phyloP scores from a whole-genome alignment of 2,888 invertebrate genomes.

The Epinotia brunnichana region DNA sequence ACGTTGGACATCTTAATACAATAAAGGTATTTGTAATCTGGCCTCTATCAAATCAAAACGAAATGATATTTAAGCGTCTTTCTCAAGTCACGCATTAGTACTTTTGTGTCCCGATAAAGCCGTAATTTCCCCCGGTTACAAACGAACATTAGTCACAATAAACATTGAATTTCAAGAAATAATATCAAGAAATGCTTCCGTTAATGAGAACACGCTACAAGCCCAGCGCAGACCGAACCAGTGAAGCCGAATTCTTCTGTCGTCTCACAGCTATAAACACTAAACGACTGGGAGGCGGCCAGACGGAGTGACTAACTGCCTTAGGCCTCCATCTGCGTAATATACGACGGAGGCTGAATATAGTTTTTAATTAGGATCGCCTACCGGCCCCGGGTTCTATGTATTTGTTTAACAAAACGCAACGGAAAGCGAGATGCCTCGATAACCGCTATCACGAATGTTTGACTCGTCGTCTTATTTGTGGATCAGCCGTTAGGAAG shows the following conservation, averaged over 20 bases:
- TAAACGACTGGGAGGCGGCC: conserved; percentile 73
- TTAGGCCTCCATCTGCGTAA: conserved; percentile 69
- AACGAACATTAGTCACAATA: neutral
- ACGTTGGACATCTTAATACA: neutral
- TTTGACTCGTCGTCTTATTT: conserved; percentile 69
- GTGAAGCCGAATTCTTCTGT: conserved; percentile 54
- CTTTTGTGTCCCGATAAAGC: neutral
- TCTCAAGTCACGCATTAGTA: neutral
- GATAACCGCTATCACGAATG: conserved; percentile 71
- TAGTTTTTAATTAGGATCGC: conserved; percentile 80
- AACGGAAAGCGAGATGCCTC: conserved; percentile 68
- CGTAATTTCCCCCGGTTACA: neutral
- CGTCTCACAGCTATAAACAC: conserved; percentile 61
- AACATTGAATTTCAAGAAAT: conserved; percentile 13
- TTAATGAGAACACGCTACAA: conserved; percentile 36
- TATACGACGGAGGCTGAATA: conserved; percentile 72
- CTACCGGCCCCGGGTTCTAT: conserved; percentile 71
- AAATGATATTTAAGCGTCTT: neutral
- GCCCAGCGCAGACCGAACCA: conserved; percentile 44
- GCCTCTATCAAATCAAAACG: neutral
- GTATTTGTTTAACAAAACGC: conserved; percentile 73
- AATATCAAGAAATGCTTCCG: conserved; percentile 23
- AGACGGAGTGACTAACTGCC: conserved; percentile 69
- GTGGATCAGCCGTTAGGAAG: conserved; percentile 70
- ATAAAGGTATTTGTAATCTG: neutral